Evolutionary conservation across 35 echinoderm and acorn worm genomes (phyloP).

Genomic region (Diadema setosum): DNA sequence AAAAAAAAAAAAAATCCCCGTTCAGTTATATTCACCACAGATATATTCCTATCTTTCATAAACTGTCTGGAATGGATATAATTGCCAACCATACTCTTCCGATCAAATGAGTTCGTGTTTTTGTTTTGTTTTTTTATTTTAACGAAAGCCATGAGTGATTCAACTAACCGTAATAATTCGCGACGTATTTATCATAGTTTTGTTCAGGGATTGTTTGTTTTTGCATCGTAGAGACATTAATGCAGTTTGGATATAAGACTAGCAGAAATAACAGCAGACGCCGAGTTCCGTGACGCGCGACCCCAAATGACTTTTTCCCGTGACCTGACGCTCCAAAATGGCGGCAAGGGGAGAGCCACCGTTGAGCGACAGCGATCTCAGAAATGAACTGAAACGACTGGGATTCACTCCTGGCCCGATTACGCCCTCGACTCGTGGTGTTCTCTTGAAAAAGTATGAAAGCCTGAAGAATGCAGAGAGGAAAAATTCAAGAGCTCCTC

Average conservation of each 20-base stretch:
- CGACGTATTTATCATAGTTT: too few species aligned
- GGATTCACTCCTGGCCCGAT: conserved; percentile 39
- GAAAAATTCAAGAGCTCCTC: conserved; percentile 8
- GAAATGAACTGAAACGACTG: conserved; percentile 19
- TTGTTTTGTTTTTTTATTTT: too few species aligned
- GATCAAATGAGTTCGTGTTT: too few species aligned
- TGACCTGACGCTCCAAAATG: neutral
- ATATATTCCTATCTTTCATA: too few species aligned
- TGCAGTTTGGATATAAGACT: neutral
- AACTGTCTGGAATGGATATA: too few species aligned
- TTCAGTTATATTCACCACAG: too few species aligned
- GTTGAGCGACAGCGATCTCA: conserved; percentile 35
- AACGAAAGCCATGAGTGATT: too few species aligned
- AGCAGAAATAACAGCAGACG: neutral
- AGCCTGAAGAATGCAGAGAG: conserved; percentile 37
- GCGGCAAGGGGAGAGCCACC: conserved; percentile 18
- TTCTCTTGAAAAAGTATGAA: conserved; percentile 40
- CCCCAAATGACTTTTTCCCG: neutral
- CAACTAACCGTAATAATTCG: too few species aligned
- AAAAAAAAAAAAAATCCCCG: too few species aligned
- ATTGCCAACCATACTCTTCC: too few species aligned
- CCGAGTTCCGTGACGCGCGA: conserved; percentile 6
- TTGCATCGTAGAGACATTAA: too few species aligned
- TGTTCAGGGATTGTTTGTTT: too few species aligned
- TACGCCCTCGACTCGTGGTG: conserved; percentile 10